Percentiles rank a stretch among this genome's conserved stretches.
phyloP scores from a whole-genome alignment of 2,888 invertebrate species.

The Morpho helenor region DNA sequence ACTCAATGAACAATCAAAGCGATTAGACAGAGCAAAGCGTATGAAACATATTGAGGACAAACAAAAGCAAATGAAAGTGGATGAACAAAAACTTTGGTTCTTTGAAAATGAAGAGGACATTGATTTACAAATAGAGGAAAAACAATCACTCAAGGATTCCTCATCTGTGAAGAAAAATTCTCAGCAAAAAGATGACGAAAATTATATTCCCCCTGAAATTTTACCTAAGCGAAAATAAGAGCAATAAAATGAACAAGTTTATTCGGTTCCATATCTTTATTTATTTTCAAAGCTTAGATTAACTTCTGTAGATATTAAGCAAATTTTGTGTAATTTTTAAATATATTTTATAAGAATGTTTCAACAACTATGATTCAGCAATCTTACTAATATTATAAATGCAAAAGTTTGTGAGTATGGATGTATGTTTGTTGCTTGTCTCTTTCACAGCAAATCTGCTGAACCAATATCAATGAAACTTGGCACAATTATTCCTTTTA shows the following conservation, averaged over 20 bases:
- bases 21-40: constrained; percentile 78
- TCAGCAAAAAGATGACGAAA: constrained; percentile 72
- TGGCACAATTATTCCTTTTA: too few relatives aligned
- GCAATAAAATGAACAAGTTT: constrained; percentile 1
- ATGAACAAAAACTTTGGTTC: constrained; percentile 86
- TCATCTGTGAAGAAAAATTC: constrained; percentile 63
- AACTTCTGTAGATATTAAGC: too few relatives aligned
- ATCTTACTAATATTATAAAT: too few relatives aligned
- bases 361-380: too few relatives aligned
- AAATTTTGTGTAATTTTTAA: too few relatives aligned
- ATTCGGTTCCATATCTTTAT: not conserved
- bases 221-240: constrained; percentile 54
- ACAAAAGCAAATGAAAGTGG: constrained; percentile 74
- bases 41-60: constrained; percentile 64
- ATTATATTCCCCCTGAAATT: constrained; percentile 87
- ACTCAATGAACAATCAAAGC: constrained; percentile 79
- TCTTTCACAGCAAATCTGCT: too few relatives aligned
- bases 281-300: not conserved
- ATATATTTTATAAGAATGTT: too few relatives aligned
- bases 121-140: constrained; percentile 83
- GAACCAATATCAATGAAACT: too few relatives aligned
- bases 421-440: too few relatives aligned
- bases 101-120: constrained; percentile 89
- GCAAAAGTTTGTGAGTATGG: too few relatives aligned
- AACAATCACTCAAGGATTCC: constrained; percentile 59